These are phyloP conservation scores for Notarius quadriscutis DNA, from an alignment of 2,113 vertebrate genomes.

Conservation along the genomic window DNA sequence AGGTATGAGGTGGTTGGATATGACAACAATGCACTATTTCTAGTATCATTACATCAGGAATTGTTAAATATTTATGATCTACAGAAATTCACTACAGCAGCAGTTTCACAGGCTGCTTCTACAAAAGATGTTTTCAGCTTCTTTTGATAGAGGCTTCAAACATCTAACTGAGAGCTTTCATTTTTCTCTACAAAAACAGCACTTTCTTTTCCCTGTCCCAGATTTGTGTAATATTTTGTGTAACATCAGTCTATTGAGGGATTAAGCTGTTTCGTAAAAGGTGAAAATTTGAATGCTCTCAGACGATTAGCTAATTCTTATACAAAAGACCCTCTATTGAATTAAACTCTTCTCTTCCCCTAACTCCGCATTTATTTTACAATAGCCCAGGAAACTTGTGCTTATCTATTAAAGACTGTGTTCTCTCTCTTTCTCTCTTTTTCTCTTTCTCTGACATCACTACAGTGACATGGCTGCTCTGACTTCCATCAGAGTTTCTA, in stretches of 20 bases:
- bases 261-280: conserved; percentile 40
- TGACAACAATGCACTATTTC: too few species aligned
- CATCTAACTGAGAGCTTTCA: conserved; percentile 35
- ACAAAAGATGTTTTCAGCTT: not conserved
- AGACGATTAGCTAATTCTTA: conserved; percentile 46
- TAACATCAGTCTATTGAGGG: conserved; percentile 29
- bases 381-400: not conserved
- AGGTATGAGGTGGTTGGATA: too few species aligned
- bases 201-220: not conserved
- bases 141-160: conserved; percentile 58
- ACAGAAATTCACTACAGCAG: not conserved
- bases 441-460: too few species aligned
- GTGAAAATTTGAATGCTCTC: conserved; percentile 28
- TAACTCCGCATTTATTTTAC: not conserved
- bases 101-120: not conserved
- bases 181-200: not conserved
- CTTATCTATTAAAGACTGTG: not conserved
- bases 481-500: too few species aligned
- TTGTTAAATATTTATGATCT: not conserved
- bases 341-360: too few species aligned
- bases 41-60: not conserved
- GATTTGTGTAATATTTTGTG: conserved; percentile 17
- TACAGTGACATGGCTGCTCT: not conserved
- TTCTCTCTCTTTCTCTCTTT: too few species aligned
- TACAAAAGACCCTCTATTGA: not conserved